Evolutionary conservation across 2,113 vertebrate species (phyloP), one percentile per base, ranked within the genome.

Genomic region (Grammomys surdaster): DNA sequence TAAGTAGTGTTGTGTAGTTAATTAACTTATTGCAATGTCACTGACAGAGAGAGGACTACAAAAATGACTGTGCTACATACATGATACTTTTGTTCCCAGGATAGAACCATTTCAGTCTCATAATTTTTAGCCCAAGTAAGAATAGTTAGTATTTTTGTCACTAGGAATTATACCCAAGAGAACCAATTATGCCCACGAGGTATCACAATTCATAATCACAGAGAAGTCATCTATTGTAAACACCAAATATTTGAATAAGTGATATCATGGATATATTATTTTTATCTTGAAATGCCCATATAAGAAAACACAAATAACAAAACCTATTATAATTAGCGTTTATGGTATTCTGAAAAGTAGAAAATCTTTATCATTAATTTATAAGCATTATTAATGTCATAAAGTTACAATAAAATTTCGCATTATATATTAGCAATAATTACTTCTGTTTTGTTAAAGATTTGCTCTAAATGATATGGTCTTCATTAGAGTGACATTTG

Each of bases 21-120:
- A n/a, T 96, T 92, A 95, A 95, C 24, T 78, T 48, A 13, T 70
- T 95, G 43, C 40, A 84, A 95, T 81, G 17, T 63, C 48, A 56
- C 19, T 95, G 73, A 87, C 1, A 77, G n/a, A 88, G 14, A 60
- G 43, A 93, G 7, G 33, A 31, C 9, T 1, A 56, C 86, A 65
- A 80, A 89, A 22, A 20, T 10, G 28, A 70, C 58, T 36, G 33
- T 58, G 20, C 43, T 69, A 0, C 3, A 19, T 19, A 26, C 5
- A 7, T 36, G 3, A 4, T 36, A 72, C 48, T 76, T 69, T 58
- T 56, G 54, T 91, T 87, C n/a, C 76, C 81, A 93, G 48, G 22
- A 75, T 4, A 60, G 13, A 67, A 77, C 89, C 40, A 7, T 1
- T 12, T 46, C 28, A 1, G 77, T 87, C 12, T 19, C 31, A 24